phyloP scores from a whole-genome alignment of 2,797 vertebrate genomes.

The Enteromius radiatus region DNA sequence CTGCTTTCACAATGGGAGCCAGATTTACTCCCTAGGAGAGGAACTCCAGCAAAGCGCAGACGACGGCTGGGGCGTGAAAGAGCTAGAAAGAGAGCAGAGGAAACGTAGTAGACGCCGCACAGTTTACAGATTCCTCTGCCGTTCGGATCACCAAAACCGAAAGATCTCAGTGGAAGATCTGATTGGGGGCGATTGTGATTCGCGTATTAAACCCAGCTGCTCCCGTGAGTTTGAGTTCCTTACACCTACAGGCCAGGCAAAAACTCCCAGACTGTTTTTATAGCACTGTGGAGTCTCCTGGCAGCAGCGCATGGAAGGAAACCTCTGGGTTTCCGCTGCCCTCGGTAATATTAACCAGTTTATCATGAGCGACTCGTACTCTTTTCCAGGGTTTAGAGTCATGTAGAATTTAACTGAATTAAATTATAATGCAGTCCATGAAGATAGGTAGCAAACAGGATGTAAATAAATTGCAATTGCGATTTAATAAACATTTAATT shows the following conservation, averaged over 20 bases:
- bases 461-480: not conserved
- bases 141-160: conserved; percentile 68
- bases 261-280: conserved; percentile 12
- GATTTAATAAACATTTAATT: not conserved
- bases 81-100: conserved; percentile 53
- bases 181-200: conserved; percentile 8
- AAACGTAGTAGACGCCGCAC: conserved; percentile 63
- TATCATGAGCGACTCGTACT: not conserved
- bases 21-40: conserved; percentile 63
- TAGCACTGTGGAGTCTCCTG: conserved; percentile 6
- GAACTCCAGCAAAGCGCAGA: conserved; percentile 54
- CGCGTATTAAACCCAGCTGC: conserved; percentile 32
- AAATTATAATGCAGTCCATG: not conserved
- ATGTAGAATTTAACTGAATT: not conserved
- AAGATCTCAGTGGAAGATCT: conserved; percentile 68
- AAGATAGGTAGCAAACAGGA: not conserved
- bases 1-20: conserved; percentile 74
- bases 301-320: conserved; percentile 6
- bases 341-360: conserved; percentile 1
- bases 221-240: conserved; percentile 30
- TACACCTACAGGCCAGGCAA: conserved; percentile 6
- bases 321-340: conserved; percentile 30
- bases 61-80: conserved; percentile 43
- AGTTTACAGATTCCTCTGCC: conserved; percentile 71
- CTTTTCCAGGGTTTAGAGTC: not conserved